Evolutionary conservation across 2,113 vertebrate species (phyloP).

Genomic region (Agelaius tricolor): DNA sequence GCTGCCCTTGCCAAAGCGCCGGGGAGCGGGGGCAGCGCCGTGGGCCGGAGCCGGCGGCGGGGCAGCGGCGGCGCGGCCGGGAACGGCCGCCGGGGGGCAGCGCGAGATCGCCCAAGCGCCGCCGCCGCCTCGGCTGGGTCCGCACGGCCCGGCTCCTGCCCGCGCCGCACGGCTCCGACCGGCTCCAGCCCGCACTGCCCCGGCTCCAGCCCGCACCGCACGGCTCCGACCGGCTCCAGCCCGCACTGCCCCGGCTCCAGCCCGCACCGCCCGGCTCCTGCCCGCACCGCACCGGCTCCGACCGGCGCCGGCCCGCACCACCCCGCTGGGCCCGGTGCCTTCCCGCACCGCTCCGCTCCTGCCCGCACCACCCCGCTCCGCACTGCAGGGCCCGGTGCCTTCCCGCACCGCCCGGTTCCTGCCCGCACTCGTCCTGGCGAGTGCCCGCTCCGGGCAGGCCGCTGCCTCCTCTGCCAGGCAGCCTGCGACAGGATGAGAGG

Average conservation of each 20-base stretch:
- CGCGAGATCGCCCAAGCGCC: slow-evolving; percentile 39
- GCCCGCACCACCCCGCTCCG: too few species aligned
- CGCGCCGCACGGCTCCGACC: too few species aligned
- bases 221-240: neutral
- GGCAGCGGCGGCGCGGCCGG: slow-evolving; percentile 4
- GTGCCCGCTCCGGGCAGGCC: neutral
- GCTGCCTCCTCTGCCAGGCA: neutral
- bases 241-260: neutral
- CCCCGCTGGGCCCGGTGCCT: too few species aligned
- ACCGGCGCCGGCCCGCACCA: too few species aligned
- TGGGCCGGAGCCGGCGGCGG: neutral
- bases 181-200: too few species aligned
- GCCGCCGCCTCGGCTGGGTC: neutral
- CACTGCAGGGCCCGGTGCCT: too few species aligned
- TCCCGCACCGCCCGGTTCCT: neutral
- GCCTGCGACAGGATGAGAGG: neutral
- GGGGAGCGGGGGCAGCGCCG: too few species aligned
- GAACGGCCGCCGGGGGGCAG: slow-evolving; percentile 56
- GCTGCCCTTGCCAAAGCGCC: too few species aligned
- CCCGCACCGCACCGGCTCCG: neutral
- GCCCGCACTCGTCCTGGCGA: rapidly evolving
- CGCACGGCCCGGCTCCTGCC: neutral
- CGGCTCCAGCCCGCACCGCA: too few species aligned
- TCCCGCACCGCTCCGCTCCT: too few species aligned
- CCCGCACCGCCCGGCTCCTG: neutral